Base-by-base conservation (phyloP, 1,140 invertebrate species). In the Latrodectus geometricus region DNA sequence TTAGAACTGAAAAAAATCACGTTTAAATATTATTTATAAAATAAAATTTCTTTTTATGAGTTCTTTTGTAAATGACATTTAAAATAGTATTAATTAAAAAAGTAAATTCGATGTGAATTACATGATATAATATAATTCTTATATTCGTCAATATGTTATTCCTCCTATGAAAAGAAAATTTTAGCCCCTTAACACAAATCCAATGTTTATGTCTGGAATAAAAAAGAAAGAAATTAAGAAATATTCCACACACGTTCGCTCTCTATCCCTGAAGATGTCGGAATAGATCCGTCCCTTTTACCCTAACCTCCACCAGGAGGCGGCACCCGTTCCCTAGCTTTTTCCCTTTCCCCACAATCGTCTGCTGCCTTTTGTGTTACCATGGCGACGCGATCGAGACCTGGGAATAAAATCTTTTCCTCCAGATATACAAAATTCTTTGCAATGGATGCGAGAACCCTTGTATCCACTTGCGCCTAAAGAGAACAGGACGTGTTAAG, bases 391-490 rank as follows among this genome's bases (percentile, higher is more conserved):
- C 23, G 11, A 23, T 20, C 23, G 35, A 73, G 70, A 73, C 50
- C 50, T 75, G 73, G 49, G 50, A 75, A 75, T 61, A 61, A 75
- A 56, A 48, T 49, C 70, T 12, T 54, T 17, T 17, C 17, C 17
- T 50, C 49, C 73, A 75, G 17, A 75, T 61, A 61, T 21, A 56
- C 73, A 75, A 56, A 75, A 54, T 75, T 15, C 68, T 23, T 20
- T 11, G 68, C 21, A 69, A 21, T 69, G 68, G 68, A 21, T 23
- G 68, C 68, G 68, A 20, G 9, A 61, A 61, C 54, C 11, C 11
- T 61, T 61, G 17, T 14, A 11, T 0, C 11, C 54, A 61, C 54
- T 61, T 17, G 17, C 54, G 8, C 11, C 17, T 17, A 8, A 14
- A 4, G 17, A 61, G 17, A 11, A 61, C 11, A 11, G 17, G 54